Conservation (phyloP, 2,113 vertebrate genomes). For the Rhinopomastus cyanomelas region DNA sequence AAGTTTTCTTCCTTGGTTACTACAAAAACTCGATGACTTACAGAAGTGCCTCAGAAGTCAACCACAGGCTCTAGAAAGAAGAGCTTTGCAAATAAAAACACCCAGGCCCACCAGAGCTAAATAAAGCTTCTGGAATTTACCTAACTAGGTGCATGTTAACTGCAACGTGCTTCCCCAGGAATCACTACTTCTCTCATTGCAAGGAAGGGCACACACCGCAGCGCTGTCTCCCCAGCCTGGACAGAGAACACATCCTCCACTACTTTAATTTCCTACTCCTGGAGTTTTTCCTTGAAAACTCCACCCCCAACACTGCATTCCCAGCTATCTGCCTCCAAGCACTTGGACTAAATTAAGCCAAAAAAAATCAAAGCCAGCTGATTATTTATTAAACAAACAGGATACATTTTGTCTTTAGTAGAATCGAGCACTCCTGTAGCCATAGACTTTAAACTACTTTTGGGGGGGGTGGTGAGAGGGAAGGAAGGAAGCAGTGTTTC, state of each 20-base stretch:
- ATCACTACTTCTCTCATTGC: not conserved
- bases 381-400: conserved; percentile 58
- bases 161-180: not conserved
- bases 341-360: conserved; percentile 21
- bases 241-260: not conserved
- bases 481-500: conserved; percentile 22
- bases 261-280: not conserved
- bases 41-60: not conserved
- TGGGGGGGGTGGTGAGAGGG: rapidly evolving
- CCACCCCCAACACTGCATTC: conserved; percentile 1
- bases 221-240: not conserved
- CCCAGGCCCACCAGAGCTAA: not conserved
- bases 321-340: not conserved
- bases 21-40: not conserved
- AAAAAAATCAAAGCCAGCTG: conserved; percentile 49
- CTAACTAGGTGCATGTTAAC: not conserved
- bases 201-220: rapidly evolving
- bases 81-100: conserved; percentile 1
- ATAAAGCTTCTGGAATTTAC: not conserved
- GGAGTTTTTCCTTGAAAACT: conserved; percentile 35
- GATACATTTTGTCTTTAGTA: conserved; percentile 37
- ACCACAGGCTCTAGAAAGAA: not conserved
- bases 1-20: conserved; percentile 10
- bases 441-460: not conserved
- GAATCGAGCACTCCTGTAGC: not conserved